Conservation (phyloP, 2,113 vertebrate genomes). For the Lontra canadensis region DNA sequence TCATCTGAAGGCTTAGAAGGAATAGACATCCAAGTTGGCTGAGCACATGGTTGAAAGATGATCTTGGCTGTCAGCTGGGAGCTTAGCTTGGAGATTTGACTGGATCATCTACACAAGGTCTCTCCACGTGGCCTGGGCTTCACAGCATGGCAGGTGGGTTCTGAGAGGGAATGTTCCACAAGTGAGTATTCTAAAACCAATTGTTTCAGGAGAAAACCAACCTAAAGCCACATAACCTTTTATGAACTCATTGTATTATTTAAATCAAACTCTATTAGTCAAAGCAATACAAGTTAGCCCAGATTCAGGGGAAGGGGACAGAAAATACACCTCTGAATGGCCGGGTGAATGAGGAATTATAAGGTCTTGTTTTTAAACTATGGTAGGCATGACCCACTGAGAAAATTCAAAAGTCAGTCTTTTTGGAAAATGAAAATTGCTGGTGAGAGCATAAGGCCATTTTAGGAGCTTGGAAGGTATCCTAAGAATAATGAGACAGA, state of each 20-base stretch:
- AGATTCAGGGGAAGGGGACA: not conserved
- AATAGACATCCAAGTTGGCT: not conserved
- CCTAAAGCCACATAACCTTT: not conserved
- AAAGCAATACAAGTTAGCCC: not conserved
- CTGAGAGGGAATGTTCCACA: not conserved
- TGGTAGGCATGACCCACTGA: not conserved
- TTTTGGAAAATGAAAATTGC: not conserved
- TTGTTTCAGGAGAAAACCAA: not conserved
- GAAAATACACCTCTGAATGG: not conserved
- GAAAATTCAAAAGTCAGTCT: not conserved
- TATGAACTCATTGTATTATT: not conserved
- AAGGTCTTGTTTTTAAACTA: not conserved
- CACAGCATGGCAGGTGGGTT: not conserved
- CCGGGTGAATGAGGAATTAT: not conserved
- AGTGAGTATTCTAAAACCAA: not conserved
- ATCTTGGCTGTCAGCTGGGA: not conserved
- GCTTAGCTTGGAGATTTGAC: not conserved
- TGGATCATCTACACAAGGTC: not conserved
- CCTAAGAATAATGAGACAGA: not conserved
- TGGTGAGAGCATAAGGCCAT: not conserved
- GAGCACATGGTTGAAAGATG: not conserved
- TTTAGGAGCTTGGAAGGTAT: not conserved
- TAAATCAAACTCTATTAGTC: not conserved
- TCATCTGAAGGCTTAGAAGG: not conserved
- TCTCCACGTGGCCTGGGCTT: not conserved